phyloP scores from a whole-genome alignment of 1,140 invertebrate species.

The Cydia strobilella region DNA sequence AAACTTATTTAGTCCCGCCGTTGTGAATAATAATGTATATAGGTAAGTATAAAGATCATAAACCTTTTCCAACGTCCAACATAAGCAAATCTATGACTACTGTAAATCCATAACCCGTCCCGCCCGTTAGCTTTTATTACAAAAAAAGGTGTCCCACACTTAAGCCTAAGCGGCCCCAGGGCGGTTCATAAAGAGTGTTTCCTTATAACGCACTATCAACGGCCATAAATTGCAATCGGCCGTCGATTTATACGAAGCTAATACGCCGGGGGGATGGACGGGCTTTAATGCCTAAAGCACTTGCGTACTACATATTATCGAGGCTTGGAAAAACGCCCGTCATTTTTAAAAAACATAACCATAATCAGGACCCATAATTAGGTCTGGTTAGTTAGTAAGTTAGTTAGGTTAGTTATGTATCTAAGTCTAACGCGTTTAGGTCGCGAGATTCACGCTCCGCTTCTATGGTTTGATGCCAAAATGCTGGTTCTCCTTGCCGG shows the following conservation, averaged over 20 bases:
- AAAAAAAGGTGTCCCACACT: constrained; percentile 30
- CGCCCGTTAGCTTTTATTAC: constrained; percentile 19
- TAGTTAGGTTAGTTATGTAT: too few species aligned
- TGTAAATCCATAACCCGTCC: not conserved
- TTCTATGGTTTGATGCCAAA: too few species aligned
- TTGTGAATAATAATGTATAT: too few species aligned
- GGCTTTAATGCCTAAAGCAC: constrained; percentile 16
- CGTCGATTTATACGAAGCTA: constrained; percentile 35
- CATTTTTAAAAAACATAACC: too few species aligned
- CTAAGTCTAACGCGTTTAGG: too few species aligned
- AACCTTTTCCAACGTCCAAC: not conserved
- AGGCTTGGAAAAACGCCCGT: too few species aligned
- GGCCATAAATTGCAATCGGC: constrained; percentile 35
- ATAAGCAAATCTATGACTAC: not conserved
- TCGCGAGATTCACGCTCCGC: too few species aligned
- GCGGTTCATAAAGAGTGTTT: constrained; percentile 32
- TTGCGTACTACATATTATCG: not conserved
- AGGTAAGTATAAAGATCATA: too few species aligned
- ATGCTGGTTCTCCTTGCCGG: too few species aligned
- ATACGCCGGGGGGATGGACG: constrained; percentile 33
- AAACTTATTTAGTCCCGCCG: too few species aligned
- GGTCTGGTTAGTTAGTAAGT: too few species aligned
- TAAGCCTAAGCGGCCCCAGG: constrained; percentile 32
- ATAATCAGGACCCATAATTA: too few species aligned
- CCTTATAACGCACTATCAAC: constrained; percentile 36